Conservation (phyloP, 2,113 vertebrate species). For the Neopipo cinnamomea region DNA sequence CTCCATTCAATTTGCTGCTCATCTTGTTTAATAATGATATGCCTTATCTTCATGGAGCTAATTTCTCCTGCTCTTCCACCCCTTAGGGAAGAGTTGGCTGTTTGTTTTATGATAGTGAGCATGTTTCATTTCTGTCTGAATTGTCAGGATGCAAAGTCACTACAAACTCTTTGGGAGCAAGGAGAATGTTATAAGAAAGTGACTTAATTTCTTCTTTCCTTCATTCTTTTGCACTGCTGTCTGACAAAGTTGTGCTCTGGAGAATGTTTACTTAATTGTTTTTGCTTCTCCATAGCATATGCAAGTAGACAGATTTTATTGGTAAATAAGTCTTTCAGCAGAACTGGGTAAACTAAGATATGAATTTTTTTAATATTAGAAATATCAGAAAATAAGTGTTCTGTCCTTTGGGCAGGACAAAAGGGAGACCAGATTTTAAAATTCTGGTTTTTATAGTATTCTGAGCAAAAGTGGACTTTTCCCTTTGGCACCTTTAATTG, state of each 20-base stretch:
- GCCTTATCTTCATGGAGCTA: slow-evolving; percentile 25
- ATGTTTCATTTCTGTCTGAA: not conserved
- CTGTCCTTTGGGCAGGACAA: not conserved
- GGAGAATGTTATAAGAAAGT: not conserved
- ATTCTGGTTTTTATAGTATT: not conserved
- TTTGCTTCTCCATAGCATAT: not conserved
- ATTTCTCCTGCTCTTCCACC: not conserved
- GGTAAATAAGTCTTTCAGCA: not conserved
- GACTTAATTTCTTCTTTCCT: not conserved
- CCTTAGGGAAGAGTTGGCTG: not conserved
- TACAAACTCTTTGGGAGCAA: not conserved
- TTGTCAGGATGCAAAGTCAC: not conserved
- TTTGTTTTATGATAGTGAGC: not conserved
- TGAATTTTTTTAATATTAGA: not conserved
- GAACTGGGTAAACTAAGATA: not conserved
- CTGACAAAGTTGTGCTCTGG: not conserved
- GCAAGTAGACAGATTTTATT: not conserved
- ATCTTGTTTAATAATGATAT: slow-evolving; percentile 4
- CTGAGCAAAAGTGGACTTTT: not conserved
- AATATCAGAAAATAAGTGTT: not conserved
- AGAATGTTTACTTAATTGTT: not conserved
- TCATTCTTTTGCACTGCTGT: not conserved
- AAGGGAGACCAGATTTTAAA: not conserved
- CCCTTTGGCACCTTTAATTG: not conserved
- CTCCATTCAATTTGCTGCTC: slow-evolving; percentile 34